Evolutionary conservation across 2,888 invertebrate species (phyloP).

Genomic region (Drosophila percnosoma): DNA sequence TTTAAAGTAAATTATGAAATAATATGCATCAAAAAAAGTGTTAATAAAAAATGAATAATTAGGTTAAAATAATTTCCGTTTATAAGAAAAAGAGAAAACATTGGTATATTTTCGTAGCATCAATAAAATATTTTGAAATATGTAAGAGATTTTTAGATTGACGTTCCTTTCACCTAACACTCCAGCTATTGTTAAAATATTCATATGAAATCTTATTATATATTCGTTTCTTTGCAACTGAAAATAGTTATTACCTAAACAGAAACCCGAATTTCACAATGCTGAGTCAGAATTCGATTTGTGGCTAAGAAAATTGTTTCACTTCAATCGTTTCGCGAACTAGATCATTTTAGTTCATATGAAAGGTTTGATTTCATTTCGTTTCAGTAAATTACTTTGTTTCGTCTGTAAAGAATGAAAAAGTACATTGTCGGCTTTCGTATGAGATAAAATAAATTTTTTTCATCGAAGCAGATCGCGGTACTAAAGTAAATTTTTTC

Average conservation of each 20-base stretch:
- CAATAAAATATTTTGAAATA: neutral
- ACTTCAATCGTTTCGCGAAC: constrained; percentile 28
- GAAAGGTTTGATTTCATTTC: constrained; percentile 14
- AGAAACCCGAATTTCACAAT: neutral
- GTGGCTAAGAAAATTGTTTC: constrained; percentile 11
- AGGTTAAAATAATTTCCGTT: neutral
- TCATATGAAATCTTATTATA: neutral
- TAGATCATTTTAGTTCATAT: constrained; percentile 17
- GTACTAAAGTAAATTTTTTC: constrained; percentile 41
- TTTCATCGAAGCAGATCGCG: constrained; percentile 23
- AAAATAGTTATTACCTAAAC: neutral
- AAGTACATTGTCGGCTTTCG: constrained; percentile 44
- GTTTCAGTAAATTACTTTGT: constrained; percentile 48
- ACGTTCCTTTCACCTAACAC: neutral
- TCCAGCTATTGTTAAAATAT: neutral
- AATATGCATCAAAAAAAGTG: neutral
- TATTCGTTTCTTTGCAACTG: neutral
- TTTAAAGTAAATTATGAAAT: neutral
- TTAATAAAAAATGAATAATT: neutral
- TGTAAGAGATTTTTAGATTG: neutral
- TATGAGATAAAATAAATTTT: constrained; percentile 31
- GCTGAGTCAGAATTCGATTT: neutral
- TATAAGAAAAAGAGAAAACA: neutral
- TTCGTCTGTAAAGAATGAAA: constrained; percentile 47
- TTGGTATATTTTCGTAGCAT: neutral